These are phyloP conservation scores for Daubentonia madagascariensis DNA, from an alignment of 2,113 vertebrate species.

Conservation along the genomic window DNA sequence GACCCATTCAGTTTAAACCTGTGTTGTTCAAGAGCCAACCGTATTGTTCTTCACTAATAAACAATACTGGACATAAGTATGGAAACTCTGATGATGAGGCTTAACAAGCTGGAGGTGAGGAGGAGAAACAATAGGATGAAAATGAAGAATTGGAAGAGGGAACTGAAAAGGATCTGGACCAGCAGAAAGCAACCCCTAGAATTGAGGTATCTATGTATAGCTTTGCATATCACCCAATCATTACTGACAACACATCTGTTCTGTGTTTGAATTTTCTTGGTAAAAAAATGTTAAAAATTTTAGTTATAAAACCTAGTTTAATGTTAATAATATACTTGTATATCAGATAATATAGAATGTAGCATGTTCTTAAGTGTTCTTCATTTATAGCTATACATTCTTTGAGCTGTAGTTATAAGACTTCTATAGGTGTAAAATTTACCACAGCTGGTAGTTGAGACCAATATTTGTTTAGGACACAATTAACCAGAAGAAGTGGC, in stretches of 20 bases:
- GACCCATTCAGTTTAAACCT: no score
- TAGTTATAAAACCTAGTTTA: background rate
- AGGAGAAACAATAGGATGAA: background rate
- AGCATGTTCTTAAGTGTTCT: background rate
- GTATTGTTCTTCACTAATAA: slow-evolving; percentile 12
- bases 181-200: background rate
- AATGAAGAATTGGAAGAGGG: background rate
- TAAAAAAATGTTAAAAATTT: background rate
- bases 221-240: background rate
- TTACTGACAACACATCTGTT: background rate
- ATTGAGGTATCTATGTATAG: background rate
- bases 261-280: background rate
- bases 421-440: background rate
- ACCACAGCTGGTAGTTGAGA: background rate
- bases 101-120: background rate
- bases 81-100: background rate
- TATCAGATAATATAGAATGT: background rate
- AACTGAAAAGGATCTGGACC: background rate
- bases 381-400: background rate
- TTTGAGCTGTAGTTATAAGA: background rate
- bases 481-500: background rate
- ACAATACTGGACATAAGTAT: background rate
- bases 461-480: background rate
- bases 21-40: no score
- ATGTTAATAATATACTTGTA: background rate